Evolutionary conservation across 2,113 vertebrate species (phyloP).

Genomic region (Cacatua alba): DNA sequence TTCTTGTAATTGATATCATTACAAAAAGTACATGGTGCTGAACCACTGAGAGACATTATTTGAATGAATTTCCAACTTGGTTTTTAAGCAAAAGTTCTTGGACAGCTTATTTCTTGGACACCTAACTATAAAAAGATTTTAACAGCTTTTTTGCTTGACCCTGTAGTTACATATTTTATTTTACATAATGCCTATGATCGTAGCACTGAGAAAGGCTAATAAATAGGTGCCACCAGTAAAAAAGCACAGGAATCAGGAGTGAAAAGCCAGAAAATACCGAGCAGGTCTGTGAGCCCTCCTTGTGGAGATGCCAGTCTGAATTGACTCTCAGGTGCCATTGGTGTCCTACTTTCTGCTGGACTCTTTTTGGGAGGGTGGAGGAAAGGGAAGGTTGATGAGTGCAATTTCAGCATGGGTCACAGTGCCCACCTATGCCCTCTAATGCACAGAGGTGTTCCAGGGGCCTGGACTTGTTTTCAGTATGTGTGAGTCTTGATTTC

Average conservation of each 20-base stretch:
- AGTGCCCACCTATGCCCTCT: not conserved
- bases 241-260: not conserved
- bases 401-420: not conserved
- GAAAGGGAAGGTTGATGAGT: not conserved
- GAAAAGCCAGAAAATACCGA: not conserved
- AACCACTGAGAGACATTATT: not conserved
- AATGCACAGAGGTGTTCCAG: not conserved
- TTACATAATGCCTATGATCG: rapidly evolving
- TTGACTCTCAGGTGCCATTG: not conserved
- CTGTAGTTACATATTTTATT: not conserved
- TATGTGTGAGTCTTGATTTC: not conserved
- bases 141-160: not conserved
- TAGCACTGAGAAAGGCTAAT: not conserved
- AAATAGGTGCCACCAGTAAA: not conserved
- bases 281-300: not conserved
- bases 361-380: not conserved
- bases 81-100: not conserved
- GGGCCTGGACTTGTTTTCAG: not conserved
- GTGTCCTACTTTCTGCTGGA: not conserved
- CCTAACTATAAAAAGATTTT: not conserved
- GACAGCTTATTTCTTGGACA: not conserved
- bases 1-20: not conserved
- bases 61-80: not conserved
- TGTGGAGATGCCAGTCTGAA: not conserved
- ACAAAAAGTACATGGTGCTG: not conserved